phyloP scores from a whole-genome alignment of 2,797 vertebrate genomes.

The Xiphorhynchus erythropygius region DNA sequence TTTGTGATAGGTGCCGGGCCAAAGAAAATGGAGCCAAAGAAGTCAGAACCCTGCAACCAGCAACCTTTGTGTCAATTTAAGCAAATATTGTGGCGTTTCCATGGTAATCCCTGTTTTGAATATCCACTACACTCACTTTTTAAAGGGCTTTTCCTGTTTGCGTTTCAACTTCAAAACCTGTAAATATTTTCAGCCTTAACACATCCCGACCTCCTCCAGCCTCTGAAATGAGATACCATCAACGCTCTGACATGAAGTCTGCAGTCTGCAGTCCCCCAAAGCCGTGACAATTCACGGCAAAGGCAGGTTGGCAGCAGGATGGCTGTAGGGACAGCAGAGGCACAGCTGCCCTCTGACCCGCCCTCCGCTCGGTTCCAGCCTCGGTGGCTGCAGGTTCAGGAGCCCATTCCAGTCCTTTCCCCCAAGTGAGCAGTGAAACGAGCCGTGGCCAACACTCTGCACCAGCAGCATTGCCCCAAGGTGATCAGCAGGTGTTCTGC shows the following conservation, averaged over 20 bases:
- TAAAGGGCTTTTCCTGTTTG: constrained; percentile 86
- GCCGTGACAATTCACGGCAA: not conserved
- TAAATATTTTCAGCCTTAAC: constrained; percentile 81
- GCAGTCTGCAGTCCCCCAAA: not conserved
- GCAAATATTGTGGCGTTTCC: constrained; percentile 87
- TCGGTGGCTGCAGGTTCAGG: not conserved
- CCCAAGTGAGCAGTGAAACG: not conserved
- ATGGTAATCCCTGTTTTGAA: constrained; percentile 84
- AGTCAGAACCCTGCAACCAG: constrained; percentile 73
- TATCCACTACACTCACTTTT: constrained; percentile 81
- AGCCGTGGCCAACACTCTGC: not conserved
- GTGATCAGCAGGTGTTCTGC: not conserved
- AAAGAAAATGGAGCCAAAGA: constrained; percentile 73
- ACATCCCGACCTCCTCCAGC: constrained; percentile 41
- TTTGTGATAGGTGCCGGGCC: constrained; percentile 69
- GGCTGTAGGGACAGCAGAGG: not conserved
- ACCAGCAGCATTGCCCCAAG: not conserved
- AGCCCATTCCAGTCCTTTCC: not conserved
- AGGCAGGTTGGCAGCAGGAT: not conserved
- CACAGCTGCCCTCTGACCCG: not conserved
- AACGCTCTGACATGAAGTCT: not conserved
- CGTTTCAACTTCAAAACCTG: constrained; percentile 79
- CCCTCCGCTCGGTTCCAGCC: not conserved
- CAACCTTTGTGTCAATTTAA: constrained; percentile 84
- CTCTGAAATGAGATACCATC: not conserved